These are phyloP conservation scores for Myotis myotis DNA, from an alignment of 2,797 vertebrate genomes.

Conservation along the genomic window DNA sequence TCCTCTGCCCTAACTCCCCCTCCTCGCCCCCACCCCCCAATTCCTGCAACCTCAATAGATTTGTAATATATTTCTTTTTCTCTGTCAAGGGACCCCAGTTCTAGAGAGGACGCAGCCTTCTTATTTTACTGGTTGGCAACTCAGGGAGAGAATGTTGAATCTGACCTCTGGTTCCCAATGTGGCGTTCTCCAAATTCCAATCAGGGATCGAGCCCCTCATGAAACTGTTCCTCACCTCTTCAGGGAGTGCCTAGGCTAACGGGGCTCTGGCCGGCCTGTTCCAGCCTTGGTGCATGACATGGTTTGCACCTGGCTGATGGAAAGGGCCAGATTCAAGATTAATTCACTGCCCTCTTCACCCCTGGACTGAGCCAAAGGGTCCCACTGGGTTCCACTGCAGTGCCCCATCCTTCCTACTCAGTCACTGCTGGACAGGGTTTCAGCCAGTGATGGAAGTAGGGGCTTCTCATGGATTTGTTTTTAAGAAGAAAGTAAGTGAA, in stretches of 20 bases:
- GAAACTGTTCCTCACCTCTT: background rate
- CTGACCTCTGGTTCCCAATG: background rate
- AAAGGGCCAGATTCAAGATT: background rate
- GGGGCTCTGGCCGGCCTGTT: background rate
- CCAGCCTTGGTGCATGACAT: background rate
- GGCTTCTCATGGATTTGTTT: background rate
- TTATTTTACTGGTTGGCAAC: background rate
- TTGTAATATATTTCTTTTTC: background rate
- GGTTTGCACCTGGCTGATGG: background rate
- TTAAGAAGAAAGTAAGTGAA: background rate
- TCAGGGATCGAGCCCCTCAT: background rate
- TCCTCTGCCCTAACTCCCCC: rapidly evolving
- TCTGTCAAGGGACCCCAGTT: background rate
- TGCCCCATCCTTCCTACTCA: background rate
- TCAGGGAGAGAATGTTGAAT: background rate
- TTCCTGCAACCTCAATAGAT: background rate
- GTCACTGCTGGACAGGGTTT: background rate
- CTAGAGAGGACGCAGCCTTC: background rate
- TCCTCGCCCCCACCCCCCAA: background rate
- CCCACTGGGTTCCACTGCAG: rapidly evolving
- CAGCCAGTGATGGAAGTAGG: background rate
- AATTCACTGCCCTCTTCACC: rapidly evolving
- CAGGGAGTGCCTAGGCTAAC: background rate
- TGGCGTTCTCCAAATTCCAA: background rate
- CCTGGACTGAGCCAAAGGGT: background rate